A percentile compares a stretch with the other conserved stretches of the same genome.
Conservation (phyloP, 1,140 invertebrate species). For the Thaumetopoea pityocampa region DNA sequence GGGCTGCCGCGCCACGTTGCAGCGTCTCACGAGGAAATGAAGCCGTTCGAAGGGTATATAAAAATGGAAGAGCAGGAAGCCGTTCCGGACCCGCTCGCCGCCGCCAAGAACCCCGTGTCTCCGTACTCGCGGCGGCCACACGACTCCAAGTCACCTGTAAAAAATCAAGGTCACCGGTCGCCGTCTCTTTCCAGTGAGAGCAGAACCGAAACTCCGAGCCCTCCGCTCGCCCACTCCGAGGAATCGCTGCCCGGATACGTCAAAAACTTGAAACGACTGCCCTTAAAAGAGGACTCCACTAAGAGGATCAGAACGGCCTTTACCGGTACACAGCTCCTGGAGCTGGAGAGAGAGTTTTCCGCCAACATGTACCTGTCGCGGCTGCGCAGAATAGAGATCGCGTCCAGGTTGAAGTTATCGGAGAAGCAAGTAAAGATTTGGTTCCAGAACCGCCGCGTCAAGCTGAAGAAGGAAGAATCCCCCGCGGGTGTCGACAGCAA, state of each 20-base stretch:
- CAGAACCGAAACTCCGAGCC: conserved; percentile 76
- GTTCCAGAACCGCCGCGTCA: conserved; percentile 94
- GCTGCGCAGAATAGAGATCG: conserved; percentile 93
- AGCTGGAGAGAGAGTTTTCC: conserved; percentile 93
- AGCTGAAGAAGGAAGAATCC: conserved; percentile 88
- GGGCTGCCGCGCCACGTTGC: conserved; percentile 49
- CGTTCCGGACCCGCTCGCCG: conserved; percentile 46
- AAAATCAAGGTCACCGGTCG: conserved; percentile 59
- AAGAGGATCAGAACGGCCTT: conserved; percentile 94
- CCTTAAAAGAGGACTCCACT: conserved; percentile 78
- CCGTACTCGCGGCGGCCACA: conserved; percentile 66
- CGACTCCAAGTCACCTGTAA: conserved; percentile 61
- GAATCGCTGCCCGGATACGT: conserved; percentile 67
- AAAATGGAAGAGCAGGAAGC: conserved; percentile 54
- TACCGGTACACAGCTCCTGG: conserved; percentile 92
- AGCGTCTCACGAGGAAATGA: conserved; percentile 37
- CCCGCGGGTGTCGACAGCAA: conserved; percentile 40
- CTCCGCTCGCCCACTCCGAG: conserved; percentile 74
- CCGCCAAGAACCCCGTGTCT: conserved; percentile 61
- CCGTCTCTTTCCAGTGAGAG: conserved; percentile 66
- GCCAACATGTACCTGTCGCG: conserved; percentile 94
- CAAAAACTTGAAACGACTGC: conserved; percentile 55
- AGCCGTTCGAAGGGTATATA: conserved; percentile 36
- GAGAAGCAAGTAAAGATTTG: conserved; percentile 98
- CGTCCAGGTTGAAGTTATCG: conserved; percentile 89